Evolutionary conservation across 2,888 invertebrate genomes (phyloP), one percentile per base, ranked within the genome.

Genomic region (Polia nebulosa): DNA sequence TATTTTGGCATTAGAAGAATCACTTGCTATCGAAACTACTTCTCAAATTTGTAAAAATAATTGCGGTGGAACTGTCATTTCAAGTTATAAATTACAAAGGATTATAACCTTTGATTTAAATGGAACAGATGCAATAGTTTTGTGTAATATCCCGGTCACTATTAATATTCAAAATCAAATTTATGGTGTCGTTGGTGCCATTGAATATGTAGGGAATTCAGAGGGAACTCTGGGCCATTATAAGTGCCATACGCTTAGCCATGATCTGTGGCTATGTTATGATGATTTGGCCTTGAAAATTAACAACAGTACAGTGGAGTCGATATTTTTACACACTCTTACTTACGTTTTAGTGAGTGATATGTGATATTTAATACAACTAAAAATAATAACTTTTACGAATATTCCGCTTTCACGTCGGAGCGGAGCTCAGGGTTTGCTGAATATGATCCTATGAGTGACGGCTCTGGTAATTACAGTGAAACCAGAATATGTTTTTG

Each of bases 91-190:
- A 57, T 62, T 62, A 68, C 61, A 68, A 62, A 68, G 27, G 61
- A 66, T 66, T 60, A 68, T 62, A 62, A 56, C 62, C 51, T 68
- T 68, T 68, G 68, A 62, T 68, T 62, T 62, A 57, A 68, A 68
- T 68, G 68, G 68, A 68, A 68, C 68, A 68, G 61, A 68, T 34
- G 57, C 61, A 68, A 68, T 68, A 34, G 61, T 68, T 62, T 68
- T 68, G 68, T 68, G 67, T 68, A 61, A 68, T 68, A 61, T 68
- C 67, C 67, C 67, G 67, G 67, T 61, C 67, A 68, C 67, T 68
- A 68, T 68, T 68, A 68, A 68, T 68, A 68, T 68, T 68, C 29
- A 61, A 61, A 68, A 68, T 34, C 67, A 68, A 68, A 68, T 67
- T 61, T 60, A 67, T 67, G 60, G 32, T 32, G 67, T 67, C 61